Base-by-base conservation (phyloP, 2,888 invertebrate genomes). In the Ormyrus thymus region DNA sequence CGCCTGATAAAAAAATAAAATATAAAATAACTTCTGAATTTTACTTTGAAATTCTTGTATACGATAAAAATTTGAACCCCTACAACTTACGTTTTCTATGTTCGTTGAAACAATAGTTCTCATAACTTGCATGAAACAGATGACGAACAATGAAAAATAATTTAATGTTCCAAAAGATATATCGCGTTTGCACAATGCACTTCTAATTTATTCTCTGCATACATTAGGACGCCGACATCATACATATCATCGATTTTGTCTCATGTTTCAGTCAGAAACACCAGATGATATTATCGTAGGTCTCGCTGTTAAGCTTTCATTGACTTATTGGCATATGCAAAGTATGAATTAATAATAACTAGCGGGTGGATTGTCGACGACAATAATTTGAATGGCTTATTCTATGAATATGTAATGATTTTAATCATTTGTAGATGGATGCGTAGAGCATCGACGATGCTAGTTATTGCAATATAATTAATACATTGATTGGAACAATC, bases 171-270 rank as follows among this genome's bases (percentile, higher is more conserved):
- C 29, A 29, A 29, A 29, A 29, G 2, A 29, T 1, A 29, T 29
- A 29, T 29, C 29, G 29, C 29, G 29, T 29, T 29, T 29, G 29
- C 3, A 29, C 29, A 8, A 62, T 45, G 7, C 58, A 51, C 13
- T 66, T 74, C 55, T 66, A 66, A 78, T 70, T 53, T 45, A 70
- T 61, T 50, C 64, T 10, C 11, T 45, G 74, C 62, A 75, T 72
- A 64, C 55, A 71, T 74, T 72, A n/a, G 11, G 61, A 61, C 15
- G 46, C 59, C 66, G 66, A 74, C 69, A 61, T 70, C 43, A n/a
- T 53, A 64, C 78, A 70, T 66, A 62, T 53, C 51, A 70, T 74
- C 50, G 69, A 73, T 74, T 75, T n/a, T 3, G 29, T 62, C 29
- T 62, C 62, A 10, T 29, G 43, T 46, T 45, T 0, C 62, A 7